phyloP scores from a whole-genome alignment of 1,140 invertebrate genomes.

The Cherax destructor region DNA sequence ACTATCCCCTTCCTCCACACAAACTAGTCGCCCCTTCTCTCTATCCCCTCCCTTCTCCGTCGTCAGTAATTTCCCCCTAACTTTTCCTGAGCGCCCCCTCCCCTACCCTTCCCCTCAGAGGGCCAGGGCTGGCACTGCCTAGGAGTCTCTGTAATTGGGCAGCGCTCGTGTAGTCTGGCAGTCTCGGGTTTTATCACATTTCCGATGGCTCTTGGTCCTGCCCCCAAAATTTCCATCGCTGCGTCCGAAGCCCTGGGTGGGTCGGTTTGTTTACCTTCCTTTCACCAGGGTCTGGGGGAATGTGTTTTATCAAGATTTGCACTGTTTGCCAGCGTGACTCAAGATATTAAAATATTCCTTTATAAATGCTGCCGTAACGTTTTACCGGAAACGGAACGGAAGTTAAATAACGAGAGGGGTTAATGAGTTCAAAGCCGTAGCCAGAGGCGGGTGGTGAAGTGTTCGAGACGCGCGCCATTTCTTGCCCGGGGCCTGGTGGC shows the following conservation, averaged over 20 bases:
- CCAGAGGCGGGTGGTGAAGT: neutral
- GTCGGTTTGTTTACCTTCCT: neutral
- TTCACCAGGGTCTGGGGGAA: neutral
- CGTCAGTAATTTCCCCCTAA: conserved; percentile 68
- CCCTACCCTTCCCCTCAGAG: conserved; percentile 16
- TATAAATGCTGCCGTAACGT: neutral
- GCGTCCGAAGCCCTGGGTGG: conserved; percentile 13
- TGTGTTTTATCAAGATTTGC: neutral
- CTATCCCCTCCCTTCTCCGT: conserved; percentile 37
- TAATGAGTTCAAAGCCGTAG: conserved; percentile 43
- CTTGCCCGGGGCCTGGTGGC: conserved; percentile 65
- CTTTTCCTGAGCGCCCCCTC: conserved; percentile 50
- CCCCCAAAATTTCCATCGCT: conserved; percentile 68
- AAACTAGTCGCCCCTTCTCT: neutral
- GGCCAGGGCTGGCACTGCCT: conserved; percentile 36
- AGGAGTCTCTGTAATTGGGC: conserved; percentile 66
- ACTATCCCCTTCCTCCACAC: conserved; percentile 16
- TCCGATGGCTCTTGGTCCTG: conserved; percentile 68
- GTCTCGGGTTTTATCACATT: conserved; percentile 69
- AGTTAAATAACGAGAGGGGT: neutral
- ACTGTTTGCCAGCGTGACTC: neutral
- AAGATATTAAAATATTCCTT: neutral
- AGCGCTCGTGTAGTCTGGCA: conserved; percentile 63
- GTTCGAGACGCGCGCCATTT: conserved; percentile 67
- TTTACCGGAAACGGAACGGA: neutral